Evolutionary conservation across 2,113 vertebrate species (phyloP).

Genomic region (Plestiodon gilberti): DNA sequence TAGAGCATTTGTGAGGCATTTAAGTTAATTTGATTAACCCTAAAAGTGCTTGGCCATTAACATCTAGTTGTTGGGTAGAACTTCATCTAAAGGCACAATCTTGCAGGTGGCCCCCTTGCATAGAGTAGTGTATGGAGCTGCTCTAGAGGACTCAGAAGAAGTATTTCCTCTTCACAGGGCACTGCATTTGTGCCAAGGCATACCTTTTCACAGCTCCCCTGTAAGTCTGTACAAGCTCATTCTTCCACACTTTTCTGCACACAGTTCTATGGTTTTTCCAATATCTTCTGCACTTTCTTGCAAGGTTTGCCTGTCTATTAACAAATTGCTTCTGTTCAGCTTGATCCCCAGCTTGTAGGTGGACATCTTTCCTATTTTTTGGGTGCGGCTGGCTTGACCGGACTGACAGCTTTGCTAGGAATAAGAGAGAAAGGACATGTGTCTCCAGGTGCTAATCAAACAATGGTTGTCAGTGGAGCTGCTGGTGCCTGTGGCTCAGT

Average conservation of each 20-base stretch:
- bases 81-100: neutral
- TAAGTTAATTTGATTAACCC: neutral
- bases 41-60: slow-evolving; percentile 4
- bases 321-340: slow-evolving; percentile 68
- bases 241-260: neutral
- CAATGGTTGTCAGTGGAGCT: slow-evolving; percentile 94
- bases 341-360: slow-evolving; percentile 83
- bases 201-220: neutral
- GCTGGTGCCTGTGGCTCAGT: slow-evolving; percentile 93
- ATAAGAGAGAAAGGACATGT: slow-evolving; percentile 90
- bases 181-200: neutral
- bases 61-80: slow-evolving; percentile 8
- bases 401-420: slow-evolving; percentile 88
- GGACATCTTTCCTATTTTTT: slow-evolving; percentile 90
- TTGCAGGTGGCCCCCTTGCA: neutral
- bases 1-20: too few relatives aligned
- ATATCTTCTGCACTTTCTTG: too few relatives aligned
- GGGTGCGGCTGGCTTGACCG: slow-evolving; percentile 89
- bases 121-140: neutral
- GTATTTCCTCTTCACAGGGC: too few relatives aligned
- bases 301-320: neutral
- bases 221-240: neutral
- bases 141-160: neutral
- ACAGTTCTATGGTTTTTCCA: neutral
- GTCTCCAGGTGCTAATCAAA: slow-evolving; percentile 84